phyloP scores from a whole-genome alignment of 2,888 invertebrate genomes.

The Andrena chrysosceles region DNA sequence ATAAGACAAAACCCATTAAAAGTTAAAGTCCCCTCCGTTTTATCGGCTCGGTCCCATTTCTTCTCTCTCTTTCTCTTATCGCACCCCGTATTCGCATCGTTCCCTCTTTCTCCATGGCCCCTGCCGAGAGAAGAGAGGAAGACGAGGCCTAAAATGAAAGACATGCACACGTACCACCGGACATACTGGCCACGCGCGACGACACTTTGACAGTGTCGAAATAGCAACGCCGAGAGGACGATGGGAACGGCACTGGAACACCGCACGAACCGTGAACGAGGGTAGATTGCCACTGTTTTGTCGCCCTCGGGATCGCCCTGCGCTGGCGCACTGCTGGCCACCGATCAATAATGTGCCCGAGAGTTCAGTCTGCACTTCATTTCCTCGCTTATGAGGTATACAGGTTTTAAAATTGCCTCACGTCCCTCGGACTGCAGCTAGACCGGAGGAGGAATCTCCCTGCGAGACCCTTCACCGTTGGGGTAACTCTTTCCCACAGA shows the following conservation, averaged over 20 bases:
- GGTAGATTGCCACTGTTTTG: constrained; percentile 59
- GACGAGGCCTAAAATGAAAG: background rate
- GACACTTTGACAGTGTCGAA: constrained; percentile 47
- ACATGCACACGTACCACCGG: constrained; percentile 78
- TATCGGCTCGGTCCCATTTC: background rate
- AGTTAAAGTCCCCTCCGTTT: background rate
- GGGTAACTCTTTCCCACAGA: background rate
- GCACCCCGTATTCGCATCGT: background rate
- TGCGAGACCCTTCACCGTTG: background rate
- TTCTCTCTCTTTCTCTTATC: background rate
- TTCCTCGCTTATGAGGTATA: constrained; percentile 10
- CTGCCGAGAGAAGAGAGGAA: background rate
- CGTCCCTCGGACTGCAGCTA: background rate
- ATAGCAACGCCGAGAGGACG: constrained; percentile 28
- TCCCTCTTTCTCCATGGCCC: background rate
- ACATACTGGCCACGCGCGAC: constrained; percentile 74
- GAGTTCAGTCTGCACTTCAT: constrained; percentile 14
- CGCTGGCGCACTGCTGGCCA: constrained; percentile 73
- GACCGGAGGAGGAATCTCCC: background rate
- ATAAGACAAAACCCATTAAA: constrained; percentile 31
- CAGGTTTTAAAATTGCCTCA: background rate
- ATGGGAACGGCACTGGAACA: constrained; percentile 40
- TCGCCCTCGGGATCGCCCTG: constrained; percentile 48
- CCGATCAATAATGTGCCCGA: constrained; percentile 59
- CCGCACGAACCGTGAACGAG: constrained; percentile 45